These are phyloP conservation scores for Tetramorium parvispinum DNA, from an alignment of 1,140 invertebrate species.

Conservation along the genomic window DNA sequence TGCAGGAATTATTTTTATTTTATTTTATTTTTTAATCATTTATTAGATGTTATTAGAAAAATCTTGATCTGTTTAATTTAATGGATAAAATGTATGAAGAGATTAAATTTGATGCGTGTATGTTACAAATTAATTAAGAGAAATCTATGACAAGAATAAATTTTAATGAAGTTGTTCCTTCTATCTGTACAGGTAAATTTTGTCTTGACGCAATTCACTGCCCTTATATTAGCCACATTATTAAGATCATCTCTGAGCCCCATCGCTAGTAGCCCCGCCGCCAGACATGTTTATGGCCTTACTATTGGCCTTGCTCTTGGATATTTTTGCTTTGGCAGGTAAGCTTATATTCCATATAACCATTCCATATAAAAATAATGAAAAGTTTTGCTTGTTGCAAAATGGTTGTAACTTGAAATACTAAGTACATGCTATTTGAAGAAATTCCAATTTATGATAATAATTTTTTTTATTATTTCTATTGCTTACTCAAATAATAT, in stretches of 20 bases:
- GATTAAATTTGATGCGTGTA: not conserved
- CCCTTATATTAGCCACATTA: constrained; percentile 90
- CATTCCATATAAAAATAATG: not conserved
- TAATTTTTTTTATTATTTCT: constrained; percentile 2
- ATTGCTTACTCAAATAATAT: not conserved
- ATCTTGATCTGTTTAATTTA: not conserved
- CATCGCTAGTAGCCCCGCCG: constrained; percentile 87
- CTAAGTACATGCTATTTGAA: not conserved
- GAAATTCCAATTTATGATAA: not conserved
- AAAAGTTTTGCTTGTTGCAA: constrained; percentile 19
- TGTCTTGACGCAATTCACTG: constrained; percentile 92
- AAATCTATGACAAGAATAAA: not conserved
- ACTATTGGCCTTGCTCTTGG: constrained; percentile 91
- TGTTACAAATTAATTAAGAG: not conserved
- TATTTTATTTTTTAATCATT: not conserved
- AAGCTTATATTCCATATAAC: constrained; percentile 80
- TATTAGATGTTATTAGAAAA: not conserved
- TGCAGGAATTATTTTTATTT: not conserved
- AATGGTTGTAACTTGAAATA: constrained; percentile 21
- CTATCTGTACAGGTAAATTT: constrained; percentile 91
- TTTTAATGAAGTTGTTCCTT: constrained; percentile 32
- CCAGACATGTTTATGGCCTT: constrained; percentile 91
- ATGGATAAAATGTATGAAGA: not conserved
- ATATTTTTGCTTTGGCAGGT: constrained; percentile 96
- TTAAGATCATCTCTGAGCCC: constrained; percentile 91